Conservation (phyloP, 2,113 vertebrate genomes). For the Helogale parvula region DNA sequence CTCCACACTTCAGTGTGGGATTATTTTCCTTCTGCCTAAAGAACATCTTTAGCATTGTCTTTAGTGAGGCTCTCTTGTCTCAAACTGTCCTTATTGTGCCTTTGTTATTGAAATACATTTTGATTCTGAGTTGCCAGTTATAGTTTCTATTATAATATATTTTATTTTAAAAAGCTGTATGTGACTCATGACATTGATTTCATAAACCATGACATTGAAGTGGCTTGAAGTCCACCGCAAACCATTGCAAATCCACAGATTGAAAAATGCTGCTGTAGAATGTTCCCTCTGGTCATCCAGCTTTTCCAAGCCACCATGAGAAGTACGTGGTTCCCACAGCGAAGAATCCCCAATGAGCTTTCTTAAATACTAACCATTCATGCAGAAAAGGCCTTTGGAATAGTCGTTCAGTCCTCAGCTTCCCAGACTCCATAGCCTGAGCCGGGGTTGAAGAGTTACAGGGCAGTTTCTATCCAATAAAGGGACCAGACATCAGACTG, state of each 20-base stretch:
- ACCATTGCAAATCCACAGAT: neutral
- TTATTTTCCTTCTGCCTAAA: constrained; percentile 10
- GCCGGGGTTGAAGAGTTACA: neutral
- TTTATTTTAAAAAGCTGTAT: constrained; percentile 30
- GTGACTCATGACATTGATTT: neutral
- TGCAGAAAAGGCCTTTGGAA: neutral
- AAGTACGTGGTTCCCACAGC: neutral
- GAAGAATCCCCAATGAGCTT: neutral
- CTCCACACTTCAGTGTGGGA: neutral
- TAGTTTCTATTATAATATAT: neutral
- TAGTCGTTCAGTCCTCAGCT: neutral
- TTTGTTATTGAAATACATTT: constrained; percentile 40
- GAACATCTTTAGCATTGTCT: constrained; percentile 28
- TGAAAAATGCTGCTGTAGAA: neutral
- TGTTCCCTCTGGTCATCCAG: neutral
- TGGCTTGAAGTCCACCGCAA: neutral
- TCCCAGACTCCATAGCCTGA: neutral
- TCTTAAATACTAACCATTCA: neutral
- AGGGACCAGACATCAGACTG: neutral
- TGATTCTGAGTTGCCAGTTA: neutral
- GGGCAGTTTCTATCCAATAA: neutral
- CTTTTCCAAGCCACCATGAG: neutral
- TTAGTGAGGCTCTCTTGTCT: constrained; percentile 6
- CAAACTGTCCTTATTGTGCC: constrained; percentile 22
- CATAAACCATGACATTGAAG: neutral